These are phyloP conservation scores for Drosophila seguyi DNA, from an alignment of 1,140 invertebrate species.

Conservation along the genomic window DNA sequence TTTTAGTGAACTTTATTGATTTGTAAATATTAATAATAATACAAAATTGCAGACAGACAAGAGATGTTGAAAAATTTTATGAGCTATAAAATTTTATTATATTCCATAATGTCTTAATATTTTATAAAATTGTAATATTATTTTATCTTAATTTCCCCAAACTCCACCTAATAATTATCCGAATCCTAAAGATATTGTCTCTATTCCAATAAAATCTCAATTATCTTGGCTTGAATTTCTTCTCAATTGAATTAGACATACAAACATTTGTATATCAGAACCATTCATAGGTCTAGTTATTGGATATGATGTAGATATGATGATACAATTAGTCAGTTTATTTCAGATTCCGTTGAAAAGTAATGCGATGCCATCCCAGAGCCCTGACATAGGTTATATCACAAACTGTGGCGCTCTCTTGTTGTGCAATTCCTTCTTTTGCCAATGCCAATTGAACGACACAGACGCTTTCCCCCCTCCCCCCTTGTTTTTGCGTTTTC, in stretches of 20 bases:
- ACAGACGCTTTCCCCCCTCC: no score
- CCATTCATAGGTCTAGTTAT: not conserved
- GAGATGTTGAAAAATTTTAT: no score
- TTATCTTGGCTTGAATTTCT: not conserved
- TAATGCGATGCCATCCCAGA: slow-evolving; percentile 6
- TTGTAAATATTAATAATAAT: not conserved
- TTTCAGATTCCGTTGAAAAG: slow-evolving; percentile 7
- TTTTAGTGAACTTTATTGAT: not conserved
- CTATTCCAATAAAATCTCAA: not conserved
- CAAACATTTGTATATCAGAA: not conserved
- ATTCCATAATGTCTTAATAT: not conserved
- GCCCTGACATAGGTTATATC: slow-evolving; percentile 13
- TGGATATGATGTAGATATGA: not conserved
- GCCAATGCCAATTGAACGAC: slow-evolving; percentile 22
- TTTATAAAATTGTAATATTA: not conserved
- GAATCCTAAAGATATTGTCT: not conserved
- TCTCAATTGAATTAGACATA: no score
- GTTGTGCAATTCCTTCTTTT: slow-evolving; percentile 31
- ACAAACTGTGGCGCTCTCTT: slow-evolving; percentile 6
- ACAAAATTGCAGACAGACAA: not conserved
- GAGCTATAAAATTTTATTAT: no score
- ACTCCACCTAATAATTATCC: not conserved
- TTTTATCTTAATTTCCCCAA: not conserved
- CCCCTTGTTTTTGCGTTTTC: not conserved
- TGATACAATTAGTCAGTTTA: slow-evolving; percentile 4